Conservation (phyloP, 2,797 vertebrate genomes). For the Epinephelus awoara region DNA sequence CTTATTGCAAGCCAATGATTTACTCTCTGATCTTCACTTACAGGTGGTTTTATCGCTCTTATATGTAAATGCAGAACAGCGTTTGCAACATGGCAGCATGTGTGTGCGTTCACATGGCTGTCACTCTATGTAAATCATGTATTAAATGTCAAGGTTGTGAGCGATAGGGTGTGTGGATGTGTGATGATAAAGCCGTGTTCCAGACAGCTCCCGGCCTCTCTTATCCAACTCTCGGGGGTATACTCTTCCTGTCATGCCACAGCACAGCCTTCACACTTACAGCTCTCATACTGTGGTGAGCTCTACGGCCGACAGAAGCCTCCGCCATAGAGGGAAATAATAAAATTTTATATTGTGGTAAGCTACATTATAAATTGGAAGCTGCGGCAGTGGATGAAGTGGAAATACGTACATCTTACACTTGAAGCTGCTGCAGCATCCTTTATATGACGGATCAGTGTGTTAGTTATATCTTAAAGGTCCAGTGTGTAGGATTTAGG, state of each 20-base stretch:
- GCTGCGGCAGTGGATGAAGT: slow-evolving; percentile 24
- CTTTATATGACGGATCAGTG: background rate
- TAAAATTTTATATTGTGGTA: slow-evolving; percentile 51
- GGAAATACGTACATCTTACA: background rate
- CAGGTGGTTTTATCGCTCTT: slow-evolving; percentile 29
- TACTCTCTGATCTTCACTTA: slow-evolving; percentile 17
- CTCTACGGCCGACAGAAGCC: slow-evolving; percentile 39
- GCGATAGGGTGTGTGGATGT: slow-evolving; percentile 36
- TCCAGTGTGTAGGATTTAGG: no score
- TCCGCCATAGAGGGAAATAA: slow-evolving; percentile 41
- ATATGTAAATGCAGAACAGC: slow-evolving; percentile 30
- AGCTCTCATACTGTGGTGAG: slow-evolving; percentile 47
- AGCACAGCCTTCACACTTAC: slow-evolving; percentile 38
- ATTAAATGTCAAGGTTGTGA: slow-evolving; percentile 62
- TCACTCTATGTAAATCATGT: slow-evolving; percentile 56
- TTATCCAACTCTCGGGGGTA: slow-evolving; percentile 34
- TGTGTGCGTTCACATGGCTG: slow-evolving; percentile 23
- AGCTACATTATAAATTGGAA: slow-evolving; percentile 36
- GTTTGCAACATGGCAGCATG: background rate
- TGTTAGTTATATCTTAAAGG: slow-evolving; percentile 1
- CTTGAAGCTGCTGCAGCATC: background rate
- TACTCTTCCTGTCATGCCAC: slow-evolving; percentile 39
- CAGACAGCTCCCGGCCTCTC: slow-evolving; percentile 9
- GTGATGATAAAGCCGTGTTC: slow-evolving; percentile 45
- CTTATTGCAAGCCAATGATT: background rate